phyloP scores from a whole-genome alignment of 1,140 invertebrate genomes.

The Choristoneura fumiferana region DNA sequence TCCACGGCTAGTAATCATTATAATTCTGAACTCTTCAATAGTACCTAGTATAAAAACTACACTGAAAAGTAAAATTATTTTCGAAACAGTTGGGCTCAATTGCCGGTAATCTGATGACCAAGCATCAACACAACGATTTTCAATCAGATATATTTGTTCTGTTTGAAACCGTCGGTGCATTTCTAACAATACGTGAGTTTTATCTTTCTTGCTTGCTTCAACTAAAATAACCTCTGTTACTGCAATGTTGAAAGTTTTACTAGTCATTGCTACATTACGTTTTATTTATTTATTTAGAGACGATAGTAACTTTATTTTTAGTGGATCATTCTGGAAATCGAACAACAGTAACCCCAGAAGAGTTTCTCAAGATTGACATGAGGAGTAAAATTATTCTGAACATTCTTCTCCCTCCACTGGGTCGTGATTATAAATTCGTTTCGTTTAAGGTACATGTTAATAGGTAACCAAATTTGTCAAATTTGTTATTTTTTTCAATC shows the following conservation, averaged over 20 bases:
- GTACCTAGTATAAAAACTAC: too few relatives aligned
- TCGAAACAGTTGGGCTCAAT: slow-evolving; percentile 84
- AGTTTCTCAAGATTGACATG: not conserved
- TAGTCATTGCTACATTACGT: too few relatives aligned
- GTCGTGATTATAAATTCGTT: not conserved
- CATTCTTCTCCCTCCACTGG: not conserved
- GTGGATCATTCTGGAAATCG: not conserved
- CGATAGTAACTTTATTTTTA: not conserved
- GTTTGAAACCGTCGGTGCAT: slow-evolving; percentile 82
- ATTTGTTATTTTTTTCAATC: too few relatives aligned
- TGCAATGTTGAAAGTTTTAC: too few relatives aligned
- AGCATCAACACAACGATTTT: slow-evolving; percentile 84
- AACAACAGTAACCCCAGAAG: not conserved
- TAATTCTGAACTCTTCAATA: too few relatives aligned
- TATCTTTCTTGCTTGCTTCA: not conserved
- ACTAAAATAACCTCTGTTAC: too few relatives aligned
- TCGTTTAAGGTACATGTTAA: not conserved
- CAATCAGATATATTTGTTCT: slow-evolving; percentile 87
- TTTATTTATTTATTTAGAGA: too few relatives aligned
- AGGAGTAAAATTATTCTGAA: not conserved
- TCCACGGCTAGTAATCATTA: too few relatives aligned
- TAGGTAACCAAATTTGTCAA: too few relatives aligned
- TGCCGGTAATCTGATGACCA: slow-evolving; percentile 88
- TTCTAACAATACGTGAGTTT: slow-evolving; percentile 77
- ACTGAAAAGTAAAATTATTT: too few relatives aligned